phyloP scores from a whole-genome alignment of 1,140 invertebrate genomes.

The Zaprionus capensis region DNA sequence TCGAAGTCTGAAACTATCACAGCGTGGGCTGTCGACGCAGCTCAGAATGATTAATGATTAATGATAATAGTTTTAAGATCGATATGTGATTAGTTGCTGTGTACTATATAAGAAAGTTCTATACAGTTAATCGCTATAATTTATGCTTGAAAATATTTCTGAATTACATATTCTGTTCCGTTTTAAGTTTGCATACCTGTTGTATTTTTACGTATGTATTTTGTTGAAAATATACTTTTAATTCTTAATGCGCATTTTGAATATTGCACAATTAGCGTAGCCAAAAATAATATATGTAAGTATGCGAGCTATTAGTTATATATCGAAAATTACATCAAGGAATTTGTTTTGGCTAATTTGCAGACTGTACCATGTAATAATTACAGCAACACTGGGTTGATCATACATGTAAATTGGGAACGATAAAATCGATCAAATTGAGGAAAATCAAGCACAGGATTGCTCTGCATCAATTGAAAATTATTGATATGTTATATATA shows the following conservation, averaged over 20 bases:
- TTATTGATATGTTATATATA: too few relatives aligned
- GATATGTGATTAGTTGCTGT: neutral
- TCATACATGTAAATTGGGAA: neutral
- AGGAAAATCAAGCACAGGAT: too few relatives aligned
- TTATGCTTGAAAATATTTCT: neutral
- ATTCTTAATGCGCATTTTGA: slow-evolving; percentile 58
- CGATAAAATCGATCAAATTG: too few relatives aligned
- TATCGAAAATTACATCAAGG: neutral
- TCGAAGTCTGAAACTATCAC: neutral
- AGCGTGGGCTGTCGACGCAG: neutral
- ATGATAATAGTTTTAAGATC: slow-evolving; percentile 3
- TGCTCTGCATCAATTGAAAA: too few relatives aligned
- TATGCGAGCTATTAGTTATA: slow-evolving; percentile 4
- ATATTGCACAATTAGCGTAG: slow-evolving; percentile 31
- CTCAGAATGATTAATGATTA: neutral
- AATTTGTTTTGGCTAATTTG: slow-evolving; percentile 6
- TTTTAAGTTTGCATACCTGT: neutral
- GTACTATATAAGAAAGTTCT: neutral
- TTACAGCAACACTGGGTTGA: neutral
- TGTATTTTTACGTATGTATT: slow-evolving; percentile 9
- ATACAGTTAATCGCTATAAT: neutral
- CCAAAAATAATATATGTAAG: slow-evolving; percentile 22
- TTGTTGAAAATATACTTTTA: neutral
- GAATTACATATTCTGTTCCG: neutral
- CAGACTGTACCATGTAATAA: neutral